Conservation (phyloP, 2,888 invertebrate genomes). For the Athalia rosae region DNA sequence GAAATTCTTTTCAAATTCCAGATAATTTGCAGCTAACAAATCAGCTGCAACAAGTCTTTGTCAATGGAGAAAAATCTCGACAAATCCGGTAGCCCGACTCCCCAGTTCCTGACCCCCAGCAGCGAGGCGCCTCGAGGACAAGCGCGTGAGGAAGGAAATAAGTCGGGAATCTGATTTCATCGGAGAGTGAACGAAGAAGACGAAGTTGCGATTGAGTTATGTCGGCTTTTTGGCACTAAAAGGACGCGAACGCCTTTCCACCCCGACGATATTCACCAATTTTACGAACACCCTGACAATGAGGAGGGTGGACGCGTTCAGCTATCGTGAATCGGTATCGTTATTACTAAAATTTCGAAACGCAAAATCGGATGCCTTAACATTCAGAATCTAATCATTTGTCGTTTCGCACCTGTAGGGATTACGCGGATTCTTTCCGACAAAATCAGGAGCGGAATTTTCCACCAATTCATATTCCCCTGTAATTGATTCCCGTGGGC, state of each 20-base stretch:
- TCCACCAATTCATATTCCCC: too few relatives aligned
- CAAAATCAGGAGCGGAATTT: too few relatives aligned
- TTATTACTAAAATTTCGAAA: too few relatives aligned
- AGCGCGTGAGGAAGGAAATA: slow-evolving; percentile 24
- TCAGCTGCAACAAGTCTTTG: background rate
- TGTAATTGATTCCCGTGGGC: too few relatives aligned
- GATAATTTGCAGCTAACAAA: background rate
- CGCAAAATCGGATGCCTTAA: too few relatives aligned
- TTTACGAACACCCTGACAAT: too few relatives aligned
- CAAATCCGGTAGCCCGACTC: background rate
- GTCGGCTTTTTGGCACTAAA: background rate
- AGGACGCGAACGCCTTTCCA: background rate
- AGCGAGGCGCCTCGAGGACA: background rate
- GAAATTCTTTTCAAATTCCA: background rate
- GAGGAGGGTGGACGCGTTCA: too few relatives aligned
- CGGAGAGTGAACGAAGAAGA: slow-evolving; percentile 6
- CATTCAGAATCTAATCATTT: too few relatives aligned
- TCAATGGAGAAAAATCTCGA: background rate
- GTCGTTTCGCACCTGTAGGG: too few relatives aligned
- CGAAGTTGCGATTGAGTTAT: slow-evolving; percentile 23
- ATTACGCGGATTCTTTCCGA: too few relatives aligned
- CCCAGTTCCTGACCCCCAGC: background rate
- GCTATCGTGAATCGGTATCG: too few relatives aligned
- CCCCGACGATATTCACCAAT: too few relatives aligned
- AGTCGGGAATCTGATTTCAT: slow-evolving; percentile 23